These are phyloP conservation scores for Tetranychus truncatus DNA, from an alignment of 2,888 invertebrate genomes.

Conservation along the genomic window DNA sequence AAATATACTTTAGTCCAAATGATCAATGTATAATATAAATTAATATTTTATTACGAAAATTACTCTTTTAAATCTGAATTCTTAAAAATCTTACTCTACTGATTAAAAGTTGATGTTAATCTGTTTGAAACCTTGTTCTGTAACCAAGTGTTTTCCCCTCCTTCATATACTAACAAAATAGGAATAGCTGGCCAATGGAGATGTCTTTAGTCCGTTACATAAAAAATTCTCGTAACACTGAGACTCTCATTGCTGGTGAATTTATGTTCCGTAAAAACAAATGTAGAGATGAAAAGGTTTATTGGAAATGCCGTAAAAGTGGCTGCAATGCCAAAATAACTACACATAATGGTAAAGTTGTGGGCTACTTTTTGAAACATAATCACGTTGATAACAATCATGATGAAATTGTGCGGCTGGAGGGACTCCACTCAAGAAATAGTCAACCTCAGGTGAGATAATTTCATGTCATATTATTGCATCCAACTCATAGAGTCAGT, in stretches of 20 bases:
- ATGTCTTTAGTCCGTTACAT: background rate
- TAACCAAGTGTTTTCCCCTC: too few species aligned
- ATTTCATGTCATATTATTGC: too few species aligned
- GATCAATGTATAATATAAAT: too few species aligned
- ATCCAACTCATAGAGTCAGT: too few species aligned
- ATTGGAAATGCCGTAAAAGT: background rate
- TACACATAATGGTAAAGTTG: background rate
- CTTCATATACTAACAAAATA: background rate
- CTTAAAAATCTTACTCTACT: too few species aligned
- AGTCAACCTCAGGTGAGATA: background rate
- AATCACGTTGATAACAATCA: background rate
- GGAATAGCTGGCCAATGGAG: background rate
- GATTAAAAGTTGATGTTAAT: too few species aligned
- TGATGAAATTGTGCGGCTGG: background rate
- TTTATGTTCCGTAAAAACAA: conserved; percentile 1
- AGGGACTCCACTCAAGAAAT: background rate
- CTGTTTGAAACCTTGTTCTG: too few species aligned
- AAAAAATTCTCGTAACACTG: background rate
- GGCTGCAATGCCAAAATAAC: background rate
- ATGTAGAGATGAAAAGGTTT: background rate
- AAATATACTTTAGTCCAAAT: too few species aligned
- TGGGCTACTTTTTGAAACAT: background rate
- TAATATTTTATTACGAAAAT: too few species aligned
- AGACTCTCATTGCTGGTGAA: background rate
- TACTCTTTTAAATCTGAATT: too few species aligned